Percentiles rank a stretch among this genome's conserved stretches.
phyloP scores from a whole-genome alignment of 30 jellyfish, hydroid and myxozoan genomes.

The Cassiopea xamachana region DNA sequence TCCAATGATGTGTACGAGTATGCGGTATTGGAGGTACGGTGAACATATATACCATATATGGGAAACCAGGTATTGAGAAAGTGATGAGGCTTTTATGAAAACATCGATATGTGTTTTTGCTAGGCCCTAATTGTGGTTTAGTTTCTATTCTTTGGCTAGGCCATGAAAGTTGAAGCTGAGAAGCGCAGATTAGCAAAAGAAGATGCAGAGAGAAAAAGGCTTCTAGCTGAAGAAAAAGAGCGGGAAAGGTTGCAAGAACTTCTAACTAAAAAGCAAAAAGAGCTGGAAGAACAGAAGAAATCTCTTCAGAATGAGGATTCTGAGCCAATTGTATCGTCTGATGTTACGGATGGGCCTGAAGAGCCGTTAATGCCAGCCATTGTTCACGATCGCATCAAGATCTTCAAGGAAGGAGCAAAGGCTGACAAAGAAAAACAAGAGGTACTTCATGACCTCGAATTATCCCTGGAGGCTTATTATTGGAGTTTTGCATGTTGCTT shows the following conservation, averaged over 20 bases:
- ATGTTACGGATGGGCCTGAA: neutral
- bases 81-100: neutral
- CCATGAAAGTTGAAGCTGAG: conserved; percentile 49
- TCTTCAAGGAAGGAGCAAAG: conserved; percentile 61
- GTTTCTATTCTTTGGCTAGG: conserved; percentile 3
- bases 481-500: too few relatives aligned
- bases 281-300: conserved; percentile 9
- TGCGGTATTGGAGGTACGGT: too few relatives aligned
- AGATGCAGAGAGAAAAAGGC: conserved; percentile 47
- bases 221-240: conserved; percentile 27
- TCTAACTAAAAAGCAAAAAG: conserved; percentile 28
- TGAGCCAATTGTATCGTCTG: neutral
- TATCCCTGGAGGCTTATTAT: too few relatives aligned
- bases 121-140: neutral
- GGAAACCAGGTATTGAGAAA: too few relatives aligned
- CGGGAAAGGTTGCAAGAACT: conserved; percentile 47
- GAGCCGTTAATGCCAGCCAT: conserved; percentile 57
- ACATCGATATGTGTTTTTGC: neutral
- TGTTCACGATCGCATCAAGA: conserved; percentile 58
- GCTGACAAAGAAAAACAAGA: conserved; percentile 29
- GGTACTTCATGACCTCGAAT: too few relatives aligned
- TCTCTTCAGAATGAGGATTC: neutral
- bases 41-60: too few relatives aligned
- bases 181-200: conserved; percentile 42
- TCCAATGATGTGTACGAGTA: too few relatives aligned